Conservation (phyloP, 2,797 vertebrate genomes). For the Furcifer pardalis region DNA sequence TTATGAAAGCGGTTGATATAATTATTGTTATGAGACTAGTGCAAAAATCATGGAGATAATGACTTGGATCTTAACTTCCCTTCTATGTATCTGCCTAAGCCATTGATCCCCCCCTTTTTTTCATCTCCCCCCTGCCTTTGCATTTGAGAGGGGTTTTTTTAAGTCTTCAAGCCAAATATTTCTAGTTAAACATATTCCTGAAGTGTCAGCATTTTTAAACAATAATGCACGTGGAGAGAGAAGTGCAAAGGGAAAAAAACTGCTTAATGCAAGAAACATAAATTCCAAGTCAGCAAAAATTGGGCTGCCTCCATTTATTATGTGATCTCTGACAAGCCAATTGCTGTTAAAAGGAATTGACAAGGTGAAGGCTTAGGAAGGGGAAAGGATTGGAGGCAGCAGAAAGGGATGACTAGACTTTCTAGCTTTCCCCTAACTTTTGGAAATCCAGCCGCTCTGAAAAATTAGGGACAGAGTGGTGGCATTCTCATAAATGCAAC, state of each 20-base stretch:
- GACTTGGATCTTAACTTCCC: background rate
- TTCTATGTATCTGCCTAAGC: background rate
- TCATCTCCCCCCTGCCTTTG: accelerated
- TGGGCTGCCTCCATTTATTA: slow-evolving; percentile 48
- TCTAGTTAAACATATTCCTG: slow-evolving; percentile 36
- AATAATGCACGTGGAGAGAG: slow-evolving; percentile 7
- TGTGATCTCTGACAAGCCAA: slow-evolving; percentile 24
- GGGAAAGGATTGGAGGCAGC: slow-evolving; percentile 13
- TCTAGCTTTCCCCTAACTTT: slow-evolving; percentile 54
- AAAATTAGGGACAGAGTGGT: slow-evolving; percentile 67
- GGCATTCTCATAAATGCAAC: slow-evolving; percentile 68
- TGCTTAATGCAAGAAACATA: slow-evolving; percentile 44
- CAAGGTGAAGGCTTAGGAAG: slow-evolving; percentile 21
- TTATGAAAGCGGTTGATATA: background rate
- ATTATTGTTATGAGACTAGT: background rate
- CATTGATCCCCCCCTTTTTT: background rate
- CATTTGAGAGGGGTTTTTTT: background rate
- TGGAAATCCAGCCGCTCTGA: slow-evolving; percentile 59
- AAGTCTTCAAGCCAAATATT: slow-evolving; percentile 36
- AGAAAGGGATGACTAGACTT: slow-evolving; percentile 48
- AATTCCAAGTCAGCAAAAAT: slow-evolving; percentile 46
- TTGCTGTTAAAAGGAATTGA: slow-evolving; percentile 37
- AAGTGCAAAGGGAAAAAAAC: slow-evolving; percentile 49
- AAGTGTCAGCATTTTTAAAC: slow-evolving; percentile 49
- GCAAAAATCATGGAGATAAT: background rate